Conservation (phyloP, 1,140 invertebrate genomes). For the Sitophilus oryzae region DNA sequence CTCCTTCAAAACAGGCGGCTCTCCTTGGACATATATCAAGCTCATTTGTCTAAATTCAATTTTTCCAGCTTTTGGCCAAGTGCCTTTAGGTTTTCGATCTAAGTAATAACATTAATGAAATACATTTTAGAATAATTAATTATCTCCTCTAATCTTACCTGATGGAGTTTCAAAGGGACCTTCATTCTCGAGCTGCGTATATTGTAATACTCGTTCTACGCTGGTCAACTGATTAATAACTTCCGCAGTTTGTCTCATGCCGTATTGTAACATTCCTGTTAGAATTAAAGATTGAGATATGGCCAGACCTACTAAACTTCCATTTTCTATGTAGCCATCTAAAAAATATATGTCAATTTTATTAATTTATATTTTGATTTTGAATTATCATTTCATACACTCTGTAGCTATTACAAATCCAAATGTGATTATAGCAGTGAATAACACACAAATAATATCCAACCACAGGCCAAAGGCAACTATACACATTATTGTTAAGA, state of each 20-base stretch:
- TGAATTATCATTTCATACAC: constrained; percentile 18
- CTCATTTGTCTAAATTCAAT: constrained; percentile 61
- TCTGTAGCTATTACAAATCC: constrained; percentile 58
- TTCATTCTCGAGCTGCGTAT: constrained; percentile 61
- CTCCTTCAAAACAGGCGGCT: constrained; percentile 63
- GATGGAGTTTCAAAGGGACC: constrained; percentile 42
- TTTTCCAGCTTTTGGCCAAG: constrained; percentile 35
- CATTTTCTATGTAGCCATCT: constrained; percentile 31
- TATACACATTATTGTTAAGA: constrained; percentile 64
- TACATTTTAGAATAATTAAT: neutral
- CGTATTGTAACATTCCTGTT: constrained; percentile 80
- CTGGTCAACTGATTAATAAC: constrained; percentile 79
- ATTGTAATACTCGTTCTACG: constrained; percentile 72
- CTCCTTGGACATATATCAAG: constrained; percentile 58
- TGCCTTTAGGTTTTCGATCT: constrained; percentile 21
- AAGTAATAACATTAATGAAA: constrained; percentile 3
- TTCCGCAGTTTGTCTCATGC: constrained; percentile 75
- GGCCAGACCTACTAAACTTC: constrained; percentile 68
- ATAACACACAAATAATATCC: constrained; percentile 65
- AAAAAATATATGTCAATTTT: neutral
- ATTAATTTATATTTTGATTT: neutral
- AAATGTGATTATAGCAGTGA: constrained; percentile 62
- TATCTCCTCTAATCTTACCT: no score
- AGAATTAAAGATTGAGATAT: constrained; percentile 77
- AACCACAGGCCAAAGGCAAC: constrained; percentile 77